Percentiles rank a stretch among this genome's conserved stretches.
Evolutionary conservation across 2,113 vertebrate species (phyloP).

Genomic region (Stegastes partitus): DNA sequence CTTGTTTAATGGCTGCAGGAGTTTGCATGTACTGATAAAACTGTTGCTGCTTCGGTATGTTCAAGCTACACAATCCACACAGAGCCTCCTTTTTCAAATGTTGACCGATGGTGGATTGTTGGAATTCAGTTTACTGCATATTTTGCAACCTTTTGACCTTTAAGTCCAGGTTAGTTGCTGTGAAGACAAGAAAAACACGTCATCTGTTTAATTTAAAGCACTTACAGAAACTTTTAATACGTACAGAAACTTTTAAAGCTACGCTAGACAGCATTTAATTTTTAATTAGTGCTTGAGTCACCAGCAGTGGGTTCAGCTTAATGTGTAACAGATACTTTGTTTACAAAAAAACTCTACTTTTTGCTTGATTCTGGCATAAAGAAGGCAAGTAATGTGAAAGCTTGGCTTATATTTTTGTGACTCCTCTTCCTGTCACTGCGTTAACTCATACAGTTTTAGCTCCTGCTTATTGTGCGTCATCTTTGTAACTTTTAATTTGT

Average conservation of each 20-base stretch:
- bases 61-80: background rate
- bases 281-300: no score
- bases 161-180: background rate
- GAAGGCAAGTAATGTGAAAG: no score
- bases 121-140: slow-evolving; percentile 7
- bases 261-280: background rate
- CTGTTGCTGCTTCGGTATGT: slow-evolving; percentile 11
- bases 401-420: no score
- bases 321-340: no score
- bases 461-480: no score
- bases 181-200: background rate
- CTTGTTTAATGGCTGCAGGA: slow-evolving; percentile 54
- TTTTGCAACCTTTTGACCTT: slow-evolving; percentile 22
- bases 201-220: background rate
- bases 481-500: no score
- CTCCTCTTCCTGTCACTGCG: no score
- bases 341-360: no score
- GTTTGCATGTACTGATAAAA: slow-evolving; percentile 39
- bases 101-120: slow-evolving; percentile 42
- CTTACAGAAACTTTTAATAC: background rate
- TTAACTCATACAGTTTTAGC: no score
- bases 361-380: no score
- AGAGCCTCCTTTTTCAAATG: slow-evolving; percentile 41
- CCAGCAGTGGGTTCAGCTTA: no score
- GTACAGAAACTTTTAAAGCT: no score